A percentile compares a stretch with the other conserved stretches of the same genome.
Evolutionary conservation across 2,888 invertebrate species (phyloP).

Genomic region (Xestia sexstrigata): DNA sequence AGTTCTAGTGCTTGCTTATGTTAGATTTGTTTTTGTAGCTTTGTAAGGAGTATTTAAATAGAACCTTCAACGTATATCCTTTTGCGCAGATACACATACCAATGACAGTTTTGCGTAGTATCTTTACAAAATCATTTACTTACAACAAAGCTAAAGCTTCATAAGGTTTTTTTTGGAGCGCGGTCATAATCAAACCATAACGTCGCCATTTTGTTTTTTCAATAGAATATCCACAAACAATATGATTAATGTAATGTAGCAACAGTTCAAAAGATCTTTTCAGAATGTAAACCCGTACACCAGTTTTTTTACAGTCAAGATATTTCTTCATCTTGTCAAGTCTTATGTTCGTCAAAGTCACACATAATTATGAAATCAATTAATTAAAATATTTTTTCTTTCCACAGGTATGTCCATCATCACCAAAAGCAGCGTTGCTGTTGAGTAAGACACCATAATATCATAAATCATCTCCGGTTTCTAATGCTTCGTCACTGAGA

Average conservation of each 20-base stretch:
- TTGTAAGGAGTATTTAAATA: slow-evolving; percentile 27
- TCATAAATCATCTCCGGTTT: not conserved
- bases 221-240: not conserved
- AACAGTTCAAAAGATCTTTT: not conserved
- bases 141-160: not conserved
- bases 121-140: not conserved
- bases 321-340: not conserved
- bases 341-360: not conserved
- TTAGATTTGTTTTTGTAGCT: slow-evolving; percentile 36
- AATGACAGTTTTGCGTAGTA: not conserved
- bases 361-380: not conserved
- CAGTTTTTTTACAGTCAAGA: not conserved
- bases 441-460: slow-evolving; percentile 24
- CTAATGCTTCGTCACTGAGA: not conserved
- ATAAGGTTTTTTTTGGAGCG: not conserved
- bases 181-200: not conserved
- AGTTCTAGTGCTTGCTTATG: slow-evolving; percentile 23
- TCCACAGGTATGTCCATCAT: slow-evolving; percentile 20
- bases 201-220: not conserved
- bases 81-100: not conserved
- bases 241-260: not conserved
- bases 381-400: slow-evolving; percentile 11
- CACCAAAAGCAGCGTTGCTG: slow-evolving; percentile 4
- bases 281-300: not conserved
- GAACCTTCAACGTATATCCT: slow-evolving; percentile 30